Evolutionary conservation across 1,140 invertebrate species (phyloP).

Genomic region (Zaprionus tsacasi): DNA sequence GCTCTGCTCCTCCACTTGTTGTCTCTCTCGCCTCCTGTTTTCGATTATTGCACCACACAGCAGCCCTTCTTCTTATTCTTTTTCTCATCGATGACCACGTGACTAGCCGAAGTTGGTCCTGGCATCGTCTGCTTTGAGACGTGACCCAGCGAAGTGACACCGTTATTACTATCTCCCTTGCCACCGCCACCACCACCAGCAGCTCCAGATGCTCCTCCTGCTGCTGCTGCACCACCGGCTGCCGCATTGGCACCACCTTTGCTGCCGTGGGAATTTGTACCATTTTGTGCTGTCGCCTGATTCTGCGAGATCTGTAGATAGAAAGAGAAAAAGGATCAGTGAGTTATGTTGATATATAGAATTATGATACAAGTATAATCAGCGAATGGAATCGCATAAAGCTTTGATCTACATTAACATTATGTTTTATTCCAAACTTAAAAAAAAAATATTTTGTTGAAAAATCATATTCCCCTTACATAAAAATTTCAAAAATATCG

Average conservation of each 20-base stretch:
- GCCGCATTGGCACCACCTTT: constrained; percentile 54
- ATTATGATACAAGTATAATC: background rate
- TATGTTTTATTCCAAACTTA: no score
- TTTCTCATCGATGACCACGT: constrained; percentile 84
- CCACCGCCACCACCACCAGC: constrained; percentile 33
- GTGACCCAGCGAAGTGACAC: constrained; percentile 76
- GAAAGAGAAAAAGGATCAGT: background rate
- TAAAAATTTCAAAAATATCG: no score
- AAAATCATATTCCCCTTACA: no score
- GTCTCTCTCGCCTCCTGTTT: constrained; percentile 4
- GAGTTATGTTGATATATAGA: background rate
- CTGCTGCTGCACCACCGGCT: constrained; percentile 21
- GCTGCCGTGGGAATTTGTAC: constrained; percentile 82
- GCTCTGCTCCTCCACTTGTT: background rate
- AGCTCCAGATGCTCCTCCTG: constrained; percentile 35
- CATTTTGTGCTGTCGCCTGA: constrained; percentile 83
- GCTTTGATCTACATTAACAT: no score
- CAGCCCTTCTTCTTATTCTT: constrained; percentile 83
- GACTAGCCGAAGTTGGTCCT: constrained; percentile 83
- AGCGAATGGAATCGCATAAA: background rate
- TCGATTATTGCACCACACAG: constrained; percentile 83
- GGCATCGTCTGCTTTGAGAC: constrained; percentile 84
- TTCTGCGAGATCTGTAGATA: constrained; percentile 72
- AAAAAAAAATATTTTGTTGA: no score
- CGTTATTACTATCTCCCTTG: constrained; percentile 66